A percentile compares a stretch with the other conserved stretches of the same genome.
These are phyloP conservation scores for Callionymus lyra DNA, from an alignment of 2,113 vertebrate species.

Conservation along the genomic window DNA sequence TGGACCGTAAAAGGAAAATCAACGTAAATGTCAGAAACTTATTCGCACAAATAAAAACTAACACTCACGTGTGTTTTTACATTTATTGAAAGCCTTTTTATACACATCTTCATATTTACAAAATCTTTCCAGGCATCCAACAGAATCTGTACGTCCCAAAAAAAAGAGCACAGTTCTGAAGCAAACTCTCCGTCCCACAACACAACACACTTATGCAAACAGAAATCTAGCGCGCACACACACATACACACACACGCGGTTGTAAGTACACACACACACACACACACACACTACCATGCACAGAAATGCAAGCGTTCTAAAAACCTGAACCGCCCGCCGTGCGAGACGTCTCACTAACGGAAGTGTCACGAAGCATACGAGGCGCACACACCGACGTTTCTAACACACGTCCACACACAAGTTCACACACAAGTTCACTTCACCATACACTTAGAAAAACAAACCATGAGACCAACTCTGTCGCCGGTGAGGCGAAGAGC, in stretches of 20 bases:
- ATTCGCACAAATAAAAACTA: background rate
- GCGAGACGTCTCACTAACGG: conserved; percentile 34
- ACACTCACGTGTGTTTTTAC: conserved; percentile 10
- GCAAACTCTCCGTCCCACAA: conserved; percentile 30
- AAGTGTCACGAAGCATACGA: conserved; percentile 50
- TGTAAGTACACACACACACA: conserved; percentile 38
- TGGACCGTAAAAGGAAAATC: no score
- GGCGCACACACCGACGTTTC: conserved; percentile 51
- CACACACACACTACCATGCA: conserved; percentile 53
- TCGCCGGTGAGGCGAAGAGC: conserved; percentile 19
- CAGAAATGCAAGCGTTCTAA: conserved; percentile 46
- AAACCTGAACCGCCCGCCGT: conserved; percentile 41
- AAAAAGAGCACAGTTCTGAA: conserved; percentile 10
- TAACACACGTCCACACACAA: conserved; percentile 29
- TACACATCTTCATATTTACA: conserved; percentile 77
- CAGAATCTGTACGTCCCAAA: conserved; percentile 19
- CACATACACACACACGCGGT: conserved; percentile 30
- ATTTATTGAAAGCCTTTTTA: conserved; percentile 60
- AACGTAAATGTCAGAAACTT: no score
- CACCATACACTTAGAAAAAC: conserved; percentile 29
- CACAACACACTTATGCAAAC: conserved; percentile 3
- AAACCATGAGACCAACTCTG: conserved; percentile 10
- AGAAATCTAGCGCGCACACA: conserved; percentile 2
- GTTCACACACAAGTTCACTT: conserved; percentile 35
- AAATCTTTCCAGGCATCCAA: conserved; percentile 32